A percentile compares a stretch with the other conserved stretches of the same genome.
These are phyloP conservation scores for Natator depressus DNA, from an alignment of 2,113 vertebrate genomes.

Conservation along the genomic window DNA sequence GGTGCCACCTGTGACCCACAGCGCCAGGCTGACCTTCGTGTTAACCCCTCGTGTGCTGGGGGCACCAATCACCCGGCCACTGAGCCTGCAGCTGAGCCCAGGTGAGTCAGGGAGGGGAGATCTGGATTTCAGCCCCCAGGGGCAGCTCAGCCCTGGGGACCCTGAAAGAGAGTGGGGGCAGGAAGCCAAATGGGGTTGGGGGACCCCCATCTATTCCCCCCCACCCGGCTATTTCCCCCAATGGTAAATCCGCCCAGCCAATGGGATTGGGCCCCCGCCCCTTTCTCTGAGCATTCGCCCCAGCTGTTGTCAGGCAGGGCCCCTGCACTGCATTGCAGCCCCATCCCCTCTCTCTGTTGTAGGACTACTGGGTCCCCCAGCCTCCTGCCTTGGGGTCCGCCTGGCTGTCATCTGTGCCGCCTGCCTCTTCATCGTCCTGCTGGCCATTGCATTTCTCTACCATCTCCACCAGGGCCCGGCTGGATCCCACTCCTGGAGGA, in stretches of 20 bases:
- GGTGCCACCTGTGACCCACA: background rate
- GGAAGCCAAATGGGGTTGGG: background rate
- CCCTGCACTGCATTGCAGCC: background rate
- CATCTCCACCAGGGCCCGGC: too few relatives aligned
- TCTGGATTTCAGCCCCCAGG: background rate
- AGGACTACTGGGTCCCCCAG: background rate
- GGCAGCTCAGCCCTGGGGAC: too few relatives aligned
- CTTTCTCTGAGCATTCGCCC: background rate
- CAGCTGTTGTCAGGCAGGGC: background rate
- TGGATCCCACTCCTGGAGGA: background rate
- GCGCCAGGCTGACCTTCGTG: background rate
- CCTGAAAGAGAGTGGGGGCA: too few relatives aligned
- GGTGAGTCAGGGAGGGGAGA: background rate
- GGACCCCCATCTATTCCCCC: background rate
- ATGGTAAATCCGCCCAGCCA: background rate
- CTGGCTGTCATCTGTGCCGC: background rate
- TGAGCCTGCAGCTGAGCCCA: background rate
- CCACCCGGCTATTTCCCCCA: background rate
- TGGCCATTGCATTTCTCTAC: background rate
- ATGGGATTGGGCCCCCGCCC: background rate
- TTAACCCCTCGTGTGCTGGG: background rate
- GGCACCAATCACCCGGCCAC: background rate
- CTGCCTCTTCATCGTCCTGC: background rate
- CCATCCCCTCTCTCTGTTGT: background rate
- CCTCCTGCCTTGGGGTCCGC: background rate